Evolutionary conservation across 1,140 invertebrate genomes (phyloP).

Genomic region (Ladona fulva): DNA sequence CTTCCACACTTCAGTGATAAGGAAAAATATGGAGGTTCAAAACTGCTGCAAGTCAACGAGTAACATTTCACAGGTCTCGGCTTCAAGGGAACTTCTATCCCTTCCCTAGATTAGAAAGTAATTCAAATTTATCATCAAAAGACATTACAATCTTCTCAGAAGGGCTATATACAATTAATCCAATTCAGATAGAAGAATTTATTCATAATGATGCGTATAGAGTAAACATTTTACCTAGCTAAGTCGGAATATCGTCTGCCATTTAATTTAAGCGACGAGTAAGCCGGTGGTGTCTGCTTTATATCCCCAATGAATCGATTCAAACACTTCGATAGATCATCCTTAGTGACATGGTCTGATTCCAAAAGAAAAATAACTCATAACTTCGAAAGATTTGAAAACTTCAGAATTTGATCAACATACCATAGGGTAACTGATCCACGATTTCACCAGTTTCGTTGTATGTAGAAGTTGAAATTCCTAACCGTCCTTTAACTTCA

Average conservation of each 20-base stretch:
- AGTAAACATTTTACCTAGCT: not conserved
- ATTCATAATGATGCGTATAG: not conserved
- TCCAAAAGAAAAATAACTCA: not conserved
- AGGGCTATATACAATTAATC: not conserved
- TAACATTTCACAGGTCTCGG: conserved; percentile 21
- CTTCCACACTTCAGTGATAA: conserved; percentile 27
- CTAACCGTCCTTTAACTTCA: conserved; percentile 25
- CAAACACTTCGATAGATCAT: conserved; percentile 16
- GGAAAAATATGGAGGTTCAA: conserved; percentile 27
- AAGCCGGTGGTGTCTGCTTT: conserved; percentile 25
- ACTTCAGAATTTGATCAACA: not conserved
- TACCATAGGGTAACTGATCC: conserved; percentile 25
- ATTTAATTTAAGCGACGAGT: conserved; percentile 24
- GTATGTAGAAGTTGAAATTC: conserved; percentile 29
- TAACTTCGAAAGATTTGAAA: not conserved
- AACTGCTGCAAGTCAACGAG: conserved; percentile 23
- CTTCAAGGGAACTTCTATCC: conserved; percentile 16
- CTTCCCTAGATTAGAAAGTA: conserved; percentile 13
- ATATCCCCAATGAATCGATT: conserved; percentile 25
- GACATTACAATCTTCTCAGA: not conserved
- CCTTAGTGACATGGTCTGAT: conserved; percentile 16
- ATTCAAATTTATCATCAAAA: not conserved
- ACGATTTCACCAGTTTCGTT: conserved; percentile 26
- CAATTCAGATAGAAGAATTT: not conserved
- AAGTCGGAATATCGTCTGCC: not conserved